Evolutionary conservation across 2,113 vertebrate species (phyloP), one percentile per base, ranked within the genome.

Genomic region (Neolamprologus devosi): DNA sequence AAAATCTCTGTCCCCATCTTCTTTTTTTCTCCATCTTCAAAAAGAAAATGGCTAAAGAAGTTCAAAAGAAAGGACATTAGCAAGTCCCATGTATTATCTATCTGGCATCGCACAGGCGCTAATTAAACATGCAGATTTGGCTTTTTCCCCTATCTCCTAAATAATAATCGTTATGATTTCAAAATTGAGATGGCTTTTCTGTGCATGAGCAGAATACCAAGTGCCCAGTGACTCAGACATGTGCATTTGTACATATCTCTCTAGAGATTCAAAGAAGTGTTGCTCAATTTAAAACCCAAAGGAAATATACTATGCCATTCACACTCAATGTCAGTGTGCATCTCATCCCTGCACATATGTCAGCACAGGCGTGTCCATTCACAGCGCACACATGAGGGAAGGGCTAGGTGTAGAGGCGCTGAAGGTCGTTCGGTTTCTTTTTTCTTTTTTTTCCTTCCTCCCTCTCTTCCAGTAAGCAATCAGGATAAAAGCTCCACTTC

Each of bases 381-480:
- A 81, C 42, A 19, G 70, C 51, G 88, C 90, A 17, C 37, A 84
- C 88, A 68, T 9, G 85, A 92, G 87, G 86, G 88, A 87, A 90
- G 82, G 83, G 84, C 94, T 91, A 53, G 85, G 63, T 91, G 86
- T 92, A 82, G 93, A 94, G 90, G 83, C 85, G 45, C 83, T 96
- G 96, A 97, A 97, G 96, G 96, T 97, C 96, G 49, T 96, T 95
- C 75, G 58, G 89, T 91, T 93, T 87, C 89, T 89, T 49, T 86
- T 84, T 86, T 87, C 82, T 86, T 45, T 82, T 82, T 55, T 68
- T 68, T 2, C 19, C 17, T 13, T 35, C 57, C 35, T 85, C 51
- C 21, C 87, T 88, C 94, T 93, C 92, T 97, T 97, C 97, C 96
- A 95, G 96, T 97, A 97, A 97, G 96, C 95, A 97, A 97, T 97